Evolutionary conservation across 2,888 invertebrate species (phyloP).

Genomic region (Megalurothrips usitatus): DNA sequence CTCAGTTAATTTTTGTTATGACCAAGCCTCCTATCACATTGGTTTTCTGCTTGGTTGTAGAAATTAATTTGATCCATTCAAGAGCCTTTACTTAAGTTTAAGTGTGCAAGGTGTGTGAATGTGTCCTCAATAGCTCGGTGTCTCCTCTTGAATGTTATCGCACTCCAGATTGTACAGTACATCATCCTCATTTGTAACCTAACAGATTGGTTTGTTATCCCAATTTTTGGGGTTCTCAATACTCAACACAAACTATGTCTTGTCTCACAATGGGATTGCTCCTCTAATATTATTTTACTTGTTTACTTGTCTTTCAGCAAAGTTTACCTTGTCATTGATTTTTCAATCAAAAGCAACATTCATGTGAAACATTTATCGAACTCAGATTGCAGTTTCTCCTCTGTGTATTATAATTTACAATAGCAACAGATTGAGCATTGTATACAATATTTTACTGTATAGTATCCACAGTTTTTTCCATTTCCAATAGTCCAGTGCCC

Average conservation of each 20-base stretch:
- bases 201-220: not conserved
- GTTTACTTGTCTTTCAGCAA: not conserved
- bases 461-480: not conserved
- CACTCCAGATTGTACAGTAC: constrained; percentile 19
- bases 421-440: not conserved
- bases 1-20: constrained; percentile 15
- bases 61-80: constrained; percentile 27
- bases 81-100: constrained; percentile 24
- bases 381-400: not conserved
- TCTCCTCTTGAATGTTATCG: constrained; percentile 16
- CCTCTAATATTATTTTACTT: not conserved
- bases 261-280: not conserved
- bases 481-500: not conserved
- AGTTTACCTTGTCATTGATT: not conserved
- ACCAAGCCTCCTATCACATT: not conserved
- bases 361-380: not conserved
- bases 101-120: constrained; percentile 18
- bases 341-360: not conserved
- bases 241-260: not conserved
- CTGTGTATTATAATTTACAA: constrained; percentile 19
- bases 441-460: constrained; percentile 21
- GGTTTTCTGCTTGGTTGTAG: constrained; percentile 10
- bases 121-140: constrained; percentile 24
- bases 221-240: not conserved
- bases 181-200: constrained; percentile 12